A percentile compares a stretch with the other conserved stretches of the same genome.
Conservation (phyloP, 2,797 vertebrate species). For the Emydoidea blandingii region DNA sequence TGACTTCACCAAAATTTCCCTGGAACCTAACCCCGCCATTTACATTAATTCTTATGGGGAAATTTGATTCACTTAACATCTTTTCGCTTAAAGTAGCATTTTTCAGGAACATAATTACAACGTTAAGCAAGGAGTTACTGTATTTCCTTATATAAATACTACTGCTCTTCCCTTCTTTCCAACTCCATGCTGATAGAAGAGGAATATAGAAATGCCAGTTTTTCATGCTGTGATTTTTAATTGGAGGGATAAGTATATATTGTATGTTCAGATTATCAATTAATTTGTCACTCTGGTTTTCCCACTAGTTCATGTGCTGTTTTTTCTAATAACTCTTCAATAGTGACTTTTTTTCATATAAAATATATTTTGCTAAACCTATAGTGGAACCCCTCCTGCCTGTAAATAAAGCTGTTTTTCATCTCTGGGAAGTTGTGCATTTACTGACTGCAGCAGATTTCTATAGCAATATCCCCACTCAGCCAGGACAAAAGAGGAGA, state of each 20-base stretch:
- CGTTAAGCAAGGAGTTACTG: too few species aligned
- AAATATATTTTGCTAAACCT: not conserved
- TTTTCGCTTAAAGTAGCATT: too few species aligned
- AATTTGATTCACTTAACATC: too few species aligned
- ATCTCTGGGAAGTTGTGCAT: not conserved
- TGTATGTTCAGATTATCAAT: not conserved
- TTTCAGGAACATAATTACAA: too few species aligned
- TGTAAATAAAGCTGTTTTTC: slow-evolving; percentile 9
- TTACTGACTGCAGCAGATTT: not conserved
- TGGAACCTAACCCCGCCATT: too few species aligned
- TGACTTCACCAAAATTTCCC: too few species aligned
- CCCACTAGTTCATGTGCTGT: not conserved
- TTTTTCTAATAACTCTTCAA: not conserved
- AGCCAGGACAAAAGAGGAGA: not conserved
- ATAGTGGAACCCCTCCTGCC: not conserved
- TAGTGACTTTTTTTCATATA: not conserved
- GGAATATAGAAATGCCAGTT: not conserved
- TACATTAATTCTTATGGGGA: too few species aligned
- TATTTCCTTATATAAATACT: not conserved
- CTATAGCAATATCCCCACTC: not conserved
- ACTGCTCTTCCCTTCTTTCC: not conserved
- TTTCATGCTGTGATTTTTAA: not conserved
- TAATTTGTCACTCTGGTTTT: not conserved
- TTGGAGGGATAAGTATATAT: not conserved
- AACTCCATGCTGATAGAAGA: not conserved